Base-by-base conservation (phyloP, 2,113 vertebrate genomes). In the Nannobrachium achirus region DNA sequence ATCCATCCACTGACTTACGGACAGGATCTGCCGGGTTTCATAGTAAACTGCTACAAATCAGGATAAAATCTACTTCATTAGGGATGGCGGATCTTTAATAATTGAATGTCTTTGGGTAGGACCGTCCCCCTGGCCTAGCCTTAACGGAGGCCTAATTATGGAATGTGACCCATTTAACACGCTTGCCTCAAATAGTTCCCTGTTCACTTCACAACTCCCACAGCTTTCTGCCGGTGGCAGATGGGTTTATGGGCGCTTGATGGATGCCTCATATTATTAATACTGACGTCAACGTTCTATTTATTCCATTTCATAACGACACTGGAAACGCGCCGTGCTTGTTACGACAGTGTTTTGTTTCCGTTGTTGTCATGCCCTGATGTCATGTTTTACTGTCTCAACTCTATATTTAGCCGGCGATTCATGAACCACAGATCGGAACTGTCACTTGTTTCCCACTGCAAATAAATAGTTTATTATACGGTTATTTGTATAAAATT, bases 151-250 rank as follows among this genome's bases (percentile, higher is more conserved):
- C 25, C 25, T 33, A 33, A 33, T 33, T 33, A 33, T 33, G 25
- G 25, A 33, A 33, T 5, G 25, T 33, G 25, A 33, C 25, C 25
- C 25, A 33, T 33, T 33, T 33, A 33, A 33, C 25, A 33, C 25
- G 25, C 25, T 33, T 63, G 63, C 72, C 63, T 71, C 48, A 79
- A 80, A 86, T 88, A 89, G 76, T 57, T 71, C 53, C 10, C 4
- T n/a, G 8, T 58, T 70, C 72, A 53, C 63, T 73, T 81, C 42
- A 53, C 69, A 65, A 56, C 68, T 85, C 83, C 71, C 81, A 79
- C 82, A 50, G 73, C 71, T 57, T 87, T 84, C 85, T 75, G 77
- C 79, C 77, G 79, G 75, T 62, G 61, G 69, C 73, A 89, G 67
- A 80, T 80, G 79, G 80, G 64, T 81, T 73, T 75, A 79, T 71